A percentile compares a stretch with the other conserved stretches of the same genome.
These are phyloP conservation scores for Nanorana parkeri DNA, from an alignment of 2,113 vertebrate genomes.

Conservation along the genomic window DNA sequence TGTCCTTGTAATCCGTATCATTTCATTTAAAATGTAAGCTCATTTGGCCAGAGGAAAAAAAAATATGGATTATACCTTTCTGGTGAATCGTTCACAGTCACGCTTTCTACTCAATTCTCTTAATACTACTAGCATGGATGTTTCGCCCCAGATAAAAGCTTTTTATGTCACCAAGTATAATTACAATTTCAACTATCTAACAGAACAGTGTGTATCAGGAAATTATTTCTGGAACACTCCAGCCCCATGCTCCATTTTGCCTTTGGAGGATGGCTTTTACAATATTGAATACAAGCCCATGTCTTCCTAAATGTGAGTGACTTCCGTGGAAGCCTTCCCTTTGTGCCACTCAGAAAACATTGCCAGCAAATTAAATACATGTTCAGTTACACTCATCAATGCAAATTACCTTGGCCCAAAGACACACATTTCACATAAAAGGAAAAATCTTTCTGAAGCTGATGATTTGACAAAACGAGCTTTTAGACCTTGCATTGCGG, in stretches of 20 bases:
- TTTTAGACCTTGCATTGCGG: no score
- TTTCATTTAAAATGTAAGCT: background rate
- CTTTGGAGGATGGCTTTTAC: background rate
- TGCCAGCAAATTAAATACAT: conserved; percentile 27
- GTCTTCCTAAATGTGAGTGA: background rate
- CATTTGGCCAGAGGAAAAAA: background rate
- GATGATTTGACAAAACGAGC: conserved; percentile 7
- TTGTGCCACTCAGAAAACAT: conserved; percentile 3
- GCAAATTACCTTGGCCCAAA: conserved; percentile 29
- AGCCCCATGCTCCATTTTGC: background rate
- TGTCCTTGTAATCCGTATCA: background rate
- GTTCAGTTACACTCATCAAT: conserved; percentile 24
- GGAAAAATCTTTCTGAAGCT: conserved; percentile 24
- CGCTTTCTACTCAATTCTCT: background rate
- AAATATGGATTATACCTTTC: background rate
- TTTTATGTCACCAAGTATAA: background rate
- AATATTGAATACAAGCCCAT: conserved; percentile 3
- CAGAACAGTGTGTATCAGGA: background rate
- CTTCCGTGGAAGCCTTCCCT: background rate
- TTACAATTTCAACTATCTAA: background rate
- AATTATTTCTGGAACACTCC: background rate
- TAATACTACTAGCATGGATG: no score
- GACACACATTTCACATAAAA: conserved; percentile 29
- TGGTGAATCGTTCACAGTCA: background rate
- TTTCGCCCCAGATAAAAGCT: background rate